Evolutionary conservation across 1,140 invertebrate genomes (phyloP), one percentile per base, ranked within the genome.

Genomic region (Zaprionus gabonicus): DNA sequence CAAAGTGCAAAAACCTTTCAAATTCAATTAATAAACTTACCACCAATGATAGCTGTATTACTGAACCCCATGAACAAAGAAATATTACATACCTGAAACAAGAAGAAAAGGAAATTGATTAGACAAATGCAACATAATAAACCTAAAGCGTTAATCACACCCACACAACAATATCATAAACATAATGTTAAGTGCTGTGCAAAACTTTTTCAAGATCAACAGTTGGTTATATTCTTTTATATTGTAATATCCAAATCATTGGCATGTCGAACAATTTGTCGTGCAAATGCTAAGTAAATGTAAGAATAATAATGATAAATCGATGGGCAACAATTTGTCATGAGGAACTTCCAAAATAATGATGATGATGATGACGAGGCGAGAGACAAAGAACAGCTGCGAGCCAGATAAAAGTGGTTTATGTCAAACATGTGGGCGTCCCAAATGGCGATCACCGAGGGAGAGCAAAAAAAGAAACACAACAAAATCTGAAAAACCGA

Each of bases 281-380:
- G 62, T 78, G 66, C 34, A 38, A 36, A 63, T 25, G 20, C 25
- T 62, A 65, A 25, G 46, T 58, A 62, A 57, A 69, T 66, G 69
- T 69, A 49, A 58, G 75, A 79, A 82, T 63, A 83, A 67, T 38
- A 60, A 60, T 70, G 56, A 71, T 65, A 65, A 79, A 78, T 66
- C 46, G 70, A 81, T 87, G 55, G 67, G 56, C 64, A 66, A 83
- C 71, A 74, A 80, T 80, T 80, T 73, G 63, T 77, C 82, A 77
- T 71, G 82, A 86, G 62, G 70, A 58, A 71, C 36, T 68, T 44
- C 49, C 53, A 78, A 78, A 70, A 58, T 66, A 59, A 58, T 53
- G 44, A 20, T 44, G 41, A 38, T 4, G 36, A 15, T 38, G 36
- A 44, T 20, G 41, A 46, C n/a, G 4, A 38, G 36, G 38, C 53